These are phyloP conservation scores for Stegastes partitus DNA, from an alignment of 2,113 vertebrate species.

Conservation along the genomic window DNA sequence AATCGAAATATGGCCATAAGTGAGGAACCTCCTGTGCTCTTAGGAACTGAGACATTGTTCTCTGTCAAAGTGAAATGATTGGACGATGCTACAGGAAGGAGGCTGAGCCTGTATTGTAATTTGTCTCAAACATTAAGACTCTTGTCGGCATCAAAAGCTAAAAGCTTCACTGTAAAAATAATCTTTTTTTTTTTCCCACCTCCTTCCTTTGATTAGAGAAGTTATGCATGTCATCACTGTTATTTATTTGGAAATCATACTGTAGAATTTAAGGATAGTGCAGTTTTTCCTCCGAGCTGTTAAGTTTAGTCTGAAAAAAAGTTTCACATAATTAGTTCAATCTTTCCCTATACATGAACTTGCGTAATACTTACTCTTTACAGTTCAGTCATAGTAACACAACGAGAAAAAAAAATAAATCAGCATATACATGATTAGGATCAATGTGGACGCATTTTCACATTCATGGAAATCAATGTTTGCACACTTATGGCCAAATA, in stretches of 20 bases:
- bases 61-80: slow-evolving; percentile 41
- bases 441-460: slow-evolving; percentile 57
- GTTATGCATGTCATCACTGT: neutral
- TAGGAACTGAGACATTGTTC: slow-evolving; percentile 14
- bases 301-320: slow-evolving; percentile 36
- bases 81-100: slow-evolving; percentile 40
- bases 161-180: slow-evolving; percentile 6
- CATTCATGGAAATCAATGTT: slow-evolving; percentile 68
- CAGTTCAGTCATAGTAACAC: slow-evolving; percentile 47
- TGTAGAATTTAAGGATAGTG: slow-evolving; percentile 33
- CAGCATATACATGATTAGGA: slow-evolving; percentile 28
- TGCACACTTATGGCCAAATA: slow-evolving; percentile 42
- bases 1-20: slow-evolving; percentile 24
- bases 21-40: slow-evolving; percentile 54
- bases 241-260: slow-evolving; percentile 30
- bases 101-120: neutral
- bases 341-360: slow-evolving; percentile 37
- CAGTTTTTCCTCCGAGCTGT: slow-evolving; percentile 8
- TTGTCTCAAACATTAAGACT: slow-evolving; percentile 28
- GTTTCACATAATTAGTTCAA: slow-evolving; percentile 25
- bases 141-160: slow-evolving; percentile 7
- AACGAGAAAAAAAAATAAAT: slow-evolving; percentile 10
- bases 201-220: slow-evolving; percentile 22
- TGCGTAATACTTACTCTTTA: slow-evolving; percentile 51
- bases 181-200: neutral